Percentiles rank a stretch among this genome's conserved stretches.
Conservation (phyloP, 2,113 vertebrate genomes). For the Orthonyx spaldingii region DNA sequence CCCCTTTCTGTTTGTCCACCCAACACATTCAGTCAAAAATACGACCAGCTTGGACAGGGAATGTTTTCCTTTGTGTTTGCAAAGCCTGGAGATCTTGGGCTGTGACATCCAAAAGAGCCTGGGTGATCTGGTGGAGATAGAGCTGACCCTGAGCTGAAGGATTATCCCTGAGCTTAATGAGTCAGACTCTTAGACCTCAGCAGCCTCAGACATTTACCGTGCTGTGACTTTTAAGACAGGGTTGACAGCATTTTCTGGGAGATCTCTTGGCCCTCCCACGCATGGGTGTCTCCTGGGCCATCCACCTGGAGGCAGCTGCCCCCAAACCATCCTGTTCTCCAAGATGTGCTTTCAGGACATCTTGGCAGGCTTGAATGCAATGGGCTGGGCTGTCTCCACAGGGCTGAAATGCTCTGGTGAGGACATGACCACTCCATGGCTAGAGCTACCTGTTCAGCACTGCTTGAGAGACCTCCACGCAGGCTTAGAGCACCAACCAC, state of each 20-base stretch:
- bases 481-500: not conserved
- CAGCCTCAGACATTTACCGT: not conserved
- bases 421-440: not conserved
- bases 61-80: not conserved
- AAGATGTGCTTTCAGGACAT: not conserved
- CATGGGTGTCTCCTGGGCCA: not conserved
- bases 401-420: not conserved
- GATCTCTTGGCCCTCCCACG: not conserved
- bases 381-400: not conserved
- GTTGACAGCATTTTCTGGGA: not conserved
- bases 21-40: not conserved
- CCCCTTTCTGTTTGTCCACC: not conserved
- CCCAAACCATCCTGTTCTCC: accelerated
- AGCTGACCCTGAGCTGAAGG: not conserved
- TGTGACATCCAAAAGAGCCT: not conserved
- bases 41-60: not conserved
- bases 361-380: not conserved
- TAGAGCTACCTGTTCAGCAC: not conserved
- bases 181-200: not conserved
- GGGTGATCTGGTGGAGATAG: not conserved
- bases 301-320: not conserved
- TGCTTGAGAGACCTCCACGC: not conserved
- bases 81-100: not conserved
- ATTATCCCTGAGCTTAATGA: not conserved
- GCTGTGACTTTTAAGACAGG: not conserved